Conservation (phyloP, 2,113 vertebrate species). For the Crotalus tigris region DNA sequence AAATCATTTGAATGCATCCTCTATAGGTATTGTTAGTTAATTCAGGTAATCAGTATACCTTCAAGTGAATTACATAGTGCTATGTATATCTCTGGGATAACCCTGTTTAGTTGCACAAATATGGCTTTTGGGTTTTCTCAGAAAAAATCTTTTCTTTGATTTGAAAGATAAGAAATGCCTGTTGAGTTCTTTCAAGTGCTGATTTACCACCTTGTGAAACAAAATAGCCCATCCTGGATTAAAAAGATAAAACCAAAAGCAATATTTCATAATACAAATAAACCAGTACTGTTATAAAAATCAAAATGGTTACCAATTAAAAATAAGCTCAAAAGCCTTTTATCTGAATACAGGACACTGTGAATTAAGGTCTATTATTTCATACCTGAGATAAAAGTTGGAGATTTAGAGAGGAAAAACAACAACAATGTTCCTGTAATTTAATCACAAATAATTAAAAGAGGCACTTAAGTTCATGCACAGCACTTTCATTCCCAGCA, state of each 20-base stretch:
- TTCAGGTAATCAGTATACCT: not conserved
- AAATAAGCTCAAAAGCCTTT: not conserved
- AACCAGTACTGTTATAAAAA: not conserved
- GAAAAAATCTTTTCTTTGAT: not conserved
- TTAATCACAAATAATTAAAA: not conserved
- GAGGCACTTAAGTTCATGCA: not conserved
- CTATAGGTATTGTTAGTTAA: not conserved
- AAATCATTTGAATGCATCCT: not conserved
- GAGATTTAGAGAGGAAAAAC: not conserved
- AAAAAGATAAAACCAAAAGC: not conserved
- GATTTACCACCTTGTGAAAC: not conserved
- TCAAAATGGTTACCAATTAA: not conserved
- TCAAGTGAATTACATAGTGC: not conserved
- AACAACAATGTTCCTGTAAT: not conserved
- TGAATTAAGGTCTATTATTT: not conserved
- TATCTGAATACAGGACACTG: not conserved
- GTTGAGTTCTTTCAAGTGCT: not conserved
- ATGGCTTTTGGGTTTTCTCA: not conserved
- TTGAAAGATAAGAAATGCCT: not conserved
- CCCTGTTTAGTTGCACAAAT: not conserved
- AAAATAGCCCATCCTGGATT: not conserved
- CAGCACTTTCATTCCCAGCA: not conserved
- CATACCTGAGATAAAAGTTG: not conserved
- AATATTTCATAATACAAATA: not conserved
- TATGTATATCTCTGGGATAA: not conserved